These are phyloP conservation scores for Cephalopterus ornatus DNA, from an alignment of 2,113 vertebrate species.

Conservation along the genomic window DNA sequence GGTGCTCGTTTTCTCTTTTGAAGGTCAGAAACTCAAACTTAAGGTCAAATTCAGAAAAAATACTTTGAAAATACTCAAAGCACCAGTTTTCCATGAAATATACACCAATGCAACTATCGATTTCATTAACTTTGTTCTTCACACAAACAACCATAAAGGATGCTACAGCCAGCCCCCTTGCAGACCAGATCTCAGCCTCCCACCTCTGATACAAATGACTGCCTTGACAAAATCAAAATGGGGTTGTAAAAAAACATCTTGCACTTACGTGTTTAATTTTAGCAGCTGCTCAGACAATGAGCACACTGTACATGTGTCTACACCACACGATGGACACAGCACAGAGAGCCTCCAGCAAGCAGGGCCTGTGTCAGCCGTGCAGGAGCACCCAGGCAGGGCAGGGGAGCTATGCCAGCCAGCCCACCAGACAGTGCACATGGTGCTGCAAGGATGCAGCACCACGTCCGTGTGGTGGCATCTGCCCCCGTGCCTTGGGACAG, in stretches of 20 bases:
- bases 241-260: background rate
- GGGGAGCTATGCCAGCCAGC: background rate
- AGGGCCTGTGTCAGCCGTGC: background rate
- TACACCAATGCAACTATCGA: background rate
- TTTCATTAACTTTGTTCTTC: background rate
- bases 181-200: background rate
- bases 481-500: background rate
- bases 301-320: background rate
- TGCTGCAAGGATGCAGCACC: background rate
- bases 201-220: background rate
- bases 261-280: background rate
- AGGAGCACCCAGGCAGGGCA: rapidly evolving
- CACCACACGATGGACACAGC: rapidly evolving
- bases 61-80: background rate
- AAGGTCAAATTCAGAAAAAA: background rate
- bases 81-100: background rate
- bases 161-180: background rate
- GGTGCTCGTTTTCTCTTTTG: background rate
- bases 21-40: background rate
- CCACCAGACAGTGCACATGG: background rate
- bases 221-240: background rate
- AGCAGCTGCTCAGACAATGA: background rate
- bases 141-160: background rate
- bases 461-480: background rate
- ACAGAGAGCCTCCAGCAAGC: background rate